Conservation (phyloP, 2,888 invertebrate species). For the Bellardia bayeri region DNA sequence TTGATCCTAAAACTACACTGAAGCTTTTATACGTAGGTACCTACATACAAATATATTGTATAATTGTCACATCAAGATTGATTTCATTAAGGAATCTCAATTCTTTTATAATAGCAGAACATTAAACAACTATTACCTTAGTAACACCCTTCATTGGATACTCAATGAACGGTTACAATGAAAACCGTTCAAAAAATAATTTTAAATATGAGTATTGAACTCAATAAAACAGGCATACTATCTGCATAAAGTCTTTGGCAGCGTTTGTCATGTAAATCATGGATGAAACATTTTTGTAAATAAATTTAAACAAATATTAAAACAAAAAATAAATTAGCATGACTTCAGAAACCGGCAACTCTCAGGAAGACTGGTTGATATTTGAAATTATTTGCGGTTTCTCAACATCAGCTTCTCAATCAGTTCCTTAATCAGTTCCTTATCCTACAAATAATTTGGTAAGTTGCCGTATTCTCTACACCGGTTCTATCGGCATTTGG, state of each 20-base stretch:
- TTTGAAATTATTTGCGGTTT: slow-evolving; percentile 87
- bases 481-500: not conserved
- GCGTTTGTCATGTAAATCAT: too few relatives aligned
- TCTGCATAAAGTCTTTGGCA: not conserved
- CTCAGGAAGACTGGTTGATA: slow-evolving; percentile 90
- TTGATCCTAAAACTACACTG: too few relatives aligned
- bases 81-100: not conserved
- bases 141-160: slow-evolving; percentile 76
- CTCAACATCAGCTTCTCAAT: not conserved
- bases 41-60: too few relatives aligned
- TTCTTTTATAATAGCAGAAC: not conserved
- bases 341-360: slow-evolving; percentile 81
- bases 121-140: slow-evolving; percentile 73
- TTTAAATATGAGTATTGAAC: not conserved
- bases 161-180: not conserved
- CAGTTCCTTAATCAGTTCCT: not conserved
- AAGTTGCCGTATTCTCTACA: slow-evolving; percentile 13
- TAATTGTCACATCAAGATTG: not conserved
- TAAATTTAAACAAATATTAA: not conserved
- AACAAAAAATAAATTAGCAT: slow-evolving; percentile 3
- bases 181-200: not conserved
- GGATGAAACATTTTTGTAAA: not conserved
- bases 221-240: not conserved
- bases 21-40: too few relatives aligned
- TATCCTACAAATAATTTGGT: not conserved